Percentiles rank a stretch among this genome's conserved stretches.
These are phyloP conservation scores for Ichneumon xanthorius DNA, from an alignment of 2,888 invertebrate genomes.

Conservation along the genomic window DNA sequence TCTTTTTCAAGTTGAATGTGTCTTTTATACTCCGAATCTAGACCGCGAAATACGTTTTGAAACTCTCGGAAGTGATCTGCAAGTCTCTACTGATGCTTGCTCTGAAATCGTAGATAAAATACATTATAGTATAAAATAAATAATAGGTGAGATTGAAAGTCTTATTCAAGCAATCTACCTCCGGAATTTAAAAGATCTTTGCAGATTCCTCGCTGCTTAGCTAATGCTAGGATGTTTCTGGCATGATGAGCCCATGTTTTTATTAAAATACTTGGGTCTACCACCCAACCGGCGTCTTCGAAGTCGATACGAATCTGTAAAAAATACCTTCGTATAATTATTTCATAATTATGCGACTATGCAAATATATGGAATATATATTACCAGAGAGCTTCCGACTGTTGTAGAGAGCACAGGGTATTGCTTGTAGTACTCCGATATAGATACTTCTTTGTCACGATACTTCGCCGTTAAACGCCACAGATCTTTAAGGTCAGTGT, in stretches of 20 bases:
- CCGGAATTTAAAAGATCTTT: neutral
- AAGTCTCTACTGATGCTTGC: conserved; percentile 32
- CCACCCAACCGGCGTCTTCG: too few relatives aligned
- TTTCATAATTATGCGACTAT: neutral
- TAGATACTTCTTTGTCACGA: conserved; percentile 9
- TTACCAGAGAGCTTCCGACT: conserved; percentile 43
- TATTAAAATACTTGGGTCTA: too few relatives aligned
- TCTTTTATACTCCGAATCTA: conserved; percentile 24
- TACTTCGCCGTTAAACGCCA: conserved; percentile 30
- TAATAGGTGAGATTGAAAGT: neutral
- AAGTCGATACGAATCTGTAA: too few relatives aligned
- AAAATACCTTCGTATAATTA: neutral
- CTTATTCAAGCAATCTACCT: neutral
- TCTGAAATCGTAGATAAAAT: conserved; percentile 4
- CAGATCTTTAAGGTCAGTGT: conserved; percentile 12
- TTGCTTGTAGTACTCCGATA: conserved; percentile 22
- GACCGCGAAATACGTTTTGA: conserved; percentile 24
- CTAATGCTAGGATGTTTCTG: neutral
- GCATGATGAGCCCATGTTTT: conserved; percentile 14
- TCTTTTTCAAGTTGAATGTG: conserved; percentile 9
- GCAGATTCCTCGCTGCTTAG: neutral
- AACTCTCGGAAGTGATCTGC: conserved; percentile 1
- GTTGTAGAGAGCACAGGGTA: conserved; percentile 35
- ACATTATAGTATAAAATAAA: neutral
- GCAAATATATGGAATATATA: neutral